phyloP scores from a whole-genome alignment of 2,888 invertebrate species.

The Phoronis australis region DNA sequence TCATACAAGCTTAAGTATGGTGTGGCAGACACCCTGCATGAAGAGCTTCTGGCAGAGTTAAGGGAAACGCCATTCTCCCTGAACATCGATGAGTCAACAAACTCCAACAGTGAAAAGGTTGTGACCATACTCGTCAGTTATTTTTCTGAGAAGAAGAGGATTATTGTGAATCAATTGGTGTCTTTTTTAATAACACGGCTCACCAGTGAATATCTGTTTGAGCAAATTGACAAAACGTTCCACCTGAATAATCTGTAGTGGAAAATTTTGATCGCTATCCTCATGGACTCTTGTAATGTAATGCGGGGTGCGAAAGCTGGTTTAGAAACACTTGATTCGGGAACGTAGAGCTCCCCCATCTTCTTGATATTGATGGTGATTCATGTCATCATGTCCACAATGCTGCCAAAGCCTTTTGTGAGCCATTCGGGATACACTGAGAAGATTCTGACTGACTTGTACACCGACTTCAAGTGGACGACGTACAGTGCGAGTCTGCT shows the following conservation, averaged over 20 bases:
- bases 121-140: background rate
- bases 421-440: slow-evolving; percentile 18
- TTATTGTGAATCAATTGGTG: background rate
- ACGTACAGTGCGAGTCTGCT: slow-evolving; percentile 14
- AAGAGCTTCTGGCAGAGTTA: background rate
- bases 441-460: slow-evolving; percentile 15
- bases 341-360: slow-evolving; percentile 17
- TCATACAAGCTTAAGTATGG: background rate
- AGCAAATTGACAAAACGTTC: background rate
- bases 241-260: background rate
- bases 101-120: background rate
- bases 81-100: background rate
- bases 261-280: background rate
- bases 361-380: slow-evolving; percentile 27
- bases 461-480: slow-evolving; percentile 23
- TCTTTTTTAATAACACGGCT: background rate
- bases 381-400: slow-evolving; percentile 24
- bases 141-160: background rate
- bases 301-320: too few species aligned
- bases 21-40: background rate
- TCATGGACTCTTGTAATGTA: background rate
- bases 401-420: slow-evolving; percentile 21
- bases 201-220: background rate
- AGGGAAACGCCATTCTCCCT: background rate
- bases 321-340: slow-evolving; percentile 14